These are phyloP conservation scores for Ericerus pela DNA, from an alignment of 1,140 invertebrate genomes.

Conservation along the genomic window DNA sequence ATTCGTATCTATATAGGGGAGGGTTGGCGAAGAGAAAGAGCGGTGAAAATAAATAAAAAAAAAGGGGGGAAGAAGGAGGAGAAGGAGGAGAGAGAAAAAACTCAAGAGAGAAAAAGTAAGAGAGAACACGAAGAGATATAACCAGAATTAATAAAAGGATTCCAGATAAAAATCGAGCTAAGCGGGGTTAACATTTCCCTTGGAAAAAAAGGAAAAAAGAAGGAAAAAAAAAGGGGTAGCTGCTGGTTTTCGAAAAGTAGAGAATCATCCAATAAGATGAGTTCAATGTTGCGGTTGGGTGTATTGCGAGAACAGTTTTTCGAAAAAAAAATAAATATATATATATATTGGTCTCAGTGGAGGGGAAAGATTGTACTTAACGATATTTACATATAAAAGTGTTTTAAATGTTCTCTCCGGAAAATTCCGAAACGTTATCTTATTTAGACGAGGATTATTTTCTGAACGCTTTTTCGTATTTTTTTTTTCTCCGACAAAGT, in stretches of 20 bases:
- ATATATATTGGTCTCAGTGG: constrained; percentile 5
- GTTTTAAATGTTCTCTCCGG: constrained; percentile 11
- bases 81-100: constrained; percentile 17
- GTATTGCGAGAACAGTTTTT: constrained; percentile 10
- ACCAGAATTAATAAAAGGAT: constrained; percentile 9
- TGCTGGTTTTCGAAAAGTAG: not conserved
- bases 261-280: constrained; percentile 12
- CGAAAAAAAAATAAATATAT: too few relatives aligned
- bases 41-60: constrained; percentile 1
- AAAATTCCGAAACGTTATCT: constrained; percentile 10
- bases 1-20: not conserved
- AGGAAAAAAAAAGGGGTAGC: not conserved
- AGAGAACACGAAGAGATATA: constrained; percentile 16
- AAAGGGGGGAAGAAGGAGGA: not conserved
- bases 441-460: constrained; percentile 12
- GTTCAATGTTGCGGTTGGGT: constrained; percentile 11
- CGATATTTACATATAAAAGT: constrained; percentile 12
- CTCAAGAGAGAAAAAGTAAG: constrained; percentile 19
- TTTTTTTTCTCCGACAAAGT: not conserved
- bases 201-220: not conserved
- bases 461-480: not conserved
- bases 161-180: constrained; percentile 15
- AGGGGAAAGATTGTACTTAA: constrained; percentile 9
- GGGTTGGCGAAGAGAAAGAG: constrained; percentile 6
- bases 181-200: constrained; percentile 26